These are phyloP conservation scores for Oligia latruncula DNA, from an alignment of 2,888 invertebrate genomes.

Conservation along the genomic window DNA sequence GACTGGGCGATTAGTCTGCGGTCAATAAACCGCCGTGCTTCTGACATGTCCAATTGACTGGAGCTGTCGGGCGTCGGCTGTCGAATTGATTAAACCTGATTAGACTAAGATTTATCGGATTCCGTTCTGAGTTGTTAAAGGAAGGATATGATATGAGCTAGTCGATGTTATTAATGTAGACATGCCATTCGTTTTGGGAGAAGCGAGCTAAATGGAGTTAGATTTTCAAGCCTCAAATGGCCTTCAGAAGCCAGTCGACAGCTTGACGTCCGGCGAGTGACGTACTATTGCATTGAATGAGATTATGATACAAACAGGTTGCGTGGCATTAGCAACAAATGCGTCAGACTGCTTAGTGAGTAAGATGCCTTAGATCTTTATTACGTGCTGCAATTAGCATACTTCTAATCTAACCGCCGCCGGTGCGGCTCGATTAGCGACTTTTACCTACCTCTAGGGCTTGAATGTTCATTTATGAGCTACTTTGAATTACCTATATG, in stretches of 20 bases:
- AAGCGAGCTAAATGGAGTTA: background rate
- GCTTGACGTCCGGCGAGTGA: slow-evolving; percentile 14
- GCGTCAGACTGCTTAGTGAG: slow-evolving; percentile 36
- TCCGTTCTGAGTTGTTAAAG: slow-evolving; percentile 14
- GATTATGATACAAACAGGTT: slow-evolving; percentile 19
- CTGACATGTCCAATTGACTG: slow-evolving; percentile 41
- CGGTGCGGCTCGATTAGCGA: slow-evolving; percentile 45
- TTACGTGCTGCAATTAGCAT: slow-evolving; percentile 53
- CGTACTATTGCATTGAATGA: slow-evolving; percentile 19
- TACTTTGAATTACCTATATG: slow-evolving; percentile 30
- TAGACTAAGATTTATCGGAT: slow-evolving; percentile 21
- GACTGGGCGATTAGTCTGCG: slow-evolving; percentile 25
- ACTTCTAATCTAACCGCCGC: slow-evolving; percentile 17
- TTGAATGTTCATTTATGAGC: slow-evolving; percentile 37
- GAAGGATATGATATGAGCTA: slow-evolving; percentile 5
- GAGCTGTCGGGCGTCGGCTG: slow-evolving; percentile 26
- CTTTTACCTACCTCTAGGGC: slow-evolving; percentile 45
- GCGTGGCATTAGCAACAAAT: slow-evolving; percentile 19
- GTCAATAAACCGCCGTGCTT: slow-evolving; percentile 42
- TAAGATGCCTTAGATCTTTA: slow-evolving; percentile 46
- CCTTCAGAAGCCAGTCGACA: slow-evolving; percentile 5
- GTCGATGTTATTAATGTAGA: background rate
- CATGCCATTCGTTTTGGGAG: background rate
- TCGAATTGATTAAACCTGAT: slow-evolving; percentile 42
- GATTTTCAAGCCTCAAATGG: background rate